Percentiles rank a stretch among this genome's conserved stretches.
These are phyloP conservation scores for Drosophila antonietae DNA, from an alignment of 2,888 invertebrate genomes.

Conservation along the genomic window DNA sequence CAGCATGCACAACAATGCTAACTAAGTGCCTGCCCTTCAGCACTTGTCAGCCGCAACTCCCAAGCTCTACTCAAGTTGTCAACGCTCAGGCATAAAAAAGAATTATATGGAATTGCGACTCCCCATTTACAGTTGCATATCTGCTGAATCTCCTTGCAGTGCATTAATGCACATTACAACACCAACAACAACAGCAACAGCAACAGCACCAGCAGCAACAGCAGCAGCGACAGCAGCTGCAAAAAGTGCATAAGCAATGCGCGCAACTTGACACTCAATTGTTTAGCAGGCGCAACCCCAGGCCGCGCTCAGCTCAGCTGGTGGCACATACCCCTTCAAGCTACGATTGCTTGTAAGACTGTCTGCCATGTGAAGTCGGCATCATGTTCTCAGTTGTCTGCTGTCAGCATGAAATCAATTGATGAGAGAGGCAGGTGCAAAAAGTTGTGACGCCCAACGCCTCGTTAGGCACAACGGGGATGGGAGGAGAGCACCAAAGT, in stretches of 20 bases:
- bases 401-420: constrained; percentile 74
- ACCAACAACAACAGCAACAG: constrained; percentile 12
- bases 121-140: constrained; percentile 37
- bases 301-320: not conserved
- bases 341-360: constrained; percentile 11
- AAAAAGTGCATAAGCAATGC: constrained; percentile 51
- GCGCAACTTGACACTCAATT: constrained; percentile 72
- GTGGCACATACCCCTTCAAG: not conserved
- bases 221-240: constrained; percentile 13
- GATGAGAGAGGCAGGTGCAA: constrained; percentile 54
- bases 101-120: constrained; percentile 8
- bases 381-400: constrained; percentile 50
- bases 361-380: constrained; percentile 55
- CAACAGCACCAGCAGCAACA: not conserved
- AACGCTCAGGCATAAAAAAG: constrained; percentile 17
- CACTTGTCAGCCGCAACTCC: constrained; percentile 45
- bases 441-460: constrained; percentile 38
- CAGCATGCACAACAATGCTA: constrained; percentile 13
- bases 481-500: not conserved
- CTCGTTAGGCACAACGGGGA: constrained; percentile 63
- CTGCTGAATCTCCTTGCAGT: constrained; percentile 57
- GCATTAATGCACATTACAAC: constrained; percentile 43
- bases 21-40: constrained; percentile 55
- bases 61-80: constrained; percentile 36
- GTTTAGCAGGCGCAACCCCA: constrained; percentile 29